Conservation (phyloP, 2,888 invertebrate genomes). For the Acrocyrtus sp. region DNA sequence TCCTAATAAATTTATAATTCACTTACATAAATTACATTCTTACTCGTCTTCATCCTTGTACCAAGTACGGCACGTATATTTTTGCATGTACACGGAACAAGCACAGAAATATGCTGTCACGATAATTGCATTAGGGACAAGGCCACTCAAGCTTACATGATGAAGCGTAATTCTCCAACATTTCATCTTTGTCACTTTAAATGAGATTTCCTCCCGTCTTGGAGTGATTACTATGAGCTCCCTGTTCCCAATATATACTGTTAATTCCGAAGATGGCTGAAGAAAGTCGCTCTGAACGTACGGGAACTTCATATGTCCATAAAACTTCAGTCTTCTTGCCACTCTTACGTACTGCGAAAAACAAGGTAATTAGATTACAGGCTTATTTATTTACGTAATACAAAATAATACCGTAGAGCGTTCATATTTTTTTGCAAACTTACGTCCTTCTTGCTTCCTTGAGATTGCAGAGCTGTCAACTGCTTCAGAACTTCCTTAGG, state of each 20-base stretch:
- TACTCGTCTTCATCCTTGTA: too few species aligned
- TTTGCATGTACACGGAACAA: too few species aligned
- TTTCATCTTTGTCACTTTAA: constrained; percentile 94
- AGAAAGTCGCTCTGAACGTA: constrained; percentile 83
- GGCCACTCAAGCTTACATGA: constrained; percentile 75
- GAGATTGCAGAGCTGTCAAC: constrained; percentile 77
- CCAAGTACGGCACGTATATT: too few species aligned
- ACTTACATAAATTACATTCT: too few species aligned
- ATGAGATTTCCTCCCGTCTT: constrained; percentile 75
- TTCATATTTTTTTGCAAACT: not conserved
- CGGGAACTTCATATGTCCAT: constrained; percentile 86
- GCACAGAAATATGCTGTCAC: too few species aligned
- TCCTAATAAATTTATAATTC: constrained; percentile 59
- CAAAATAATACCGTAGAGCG: constrained; percentile 5
- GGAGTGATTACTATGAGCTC: constrained; percentile 77
- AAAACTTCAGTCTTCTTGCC: constrained; percentile 83
- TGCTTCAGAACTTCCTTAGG: constrained; percentile 76
- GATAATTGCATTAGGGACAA: too few species aligned
- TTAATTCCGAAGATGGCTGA: constrained; percentile 73
- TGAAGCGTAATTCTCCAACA: constrained; percentile 96
- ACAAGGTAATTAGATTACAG: too few species aligned
- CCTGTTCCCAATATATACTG: constrained; percentile 85
- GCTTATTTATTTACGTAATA: too few species aligned
- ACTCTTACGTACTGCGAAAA: constrained; percentile 82
- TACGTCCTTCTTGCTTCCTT: constrained; percentile 85